Conservation (phyloP, 2,797 vertebrate genomes). For the Uromys caudimaculatus region DNA sequence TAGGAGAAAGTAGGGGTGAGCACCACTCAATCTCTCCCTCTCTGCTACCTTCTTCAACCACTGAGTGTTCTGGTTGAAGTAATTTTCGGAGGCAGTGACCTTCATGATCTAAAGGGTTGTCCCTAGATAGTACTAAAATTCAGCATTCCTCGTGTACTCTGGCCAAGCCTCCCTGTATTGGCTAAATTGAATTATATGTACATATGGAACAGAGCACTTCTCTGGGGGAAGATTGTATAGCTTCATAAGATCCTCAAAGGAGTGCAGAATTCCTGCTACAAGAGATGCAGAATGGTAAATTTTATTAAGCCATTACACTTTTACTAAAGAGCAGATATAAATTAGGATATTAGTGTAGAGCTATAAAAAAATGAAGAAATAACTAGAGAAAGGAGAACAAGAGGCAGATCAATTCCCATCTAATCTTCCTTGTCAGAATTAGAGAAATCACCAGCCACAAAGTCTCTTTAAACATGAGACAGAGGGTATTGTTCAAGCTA, state of each 20-base stretch:
- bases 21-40: not conserved
- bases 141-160: not conserved
- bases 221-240: not conserved
- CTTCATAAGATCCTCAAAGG: constrained; percentile 3
- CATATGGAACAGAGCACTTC: not conserved
- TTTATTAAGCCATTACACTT: not conserved
- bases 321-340: not conserved
- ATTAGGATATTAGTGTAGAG: constrained; percentile 1
- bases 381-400: constrained; percentile 48
- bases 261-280: not conserved
- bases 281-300: not conserved
- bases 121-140: not conserved
- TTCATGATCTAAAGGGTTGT: not conserved
- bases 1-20: not conserved
- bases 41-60: not conserved
- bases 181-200: not conserved
- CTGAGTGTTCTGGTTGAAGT: not conserved
- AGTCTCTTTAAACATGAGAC: constrained; percentile 8
- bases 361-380: constrained; percentile 14
- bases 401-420: not conserved
- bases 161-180: not conserved
- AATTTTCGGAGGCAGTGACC: constrained; percentile 27
- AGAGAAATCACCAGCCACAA: constrained; percentile 43
- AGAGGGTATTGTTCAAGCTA: constrained; percentile 32
- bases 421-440: constrained; percentile 60